Evolutionary conservation across 2,113 vertebrate genomes (phyloP), one percentile per base, ranked within the genome.

Genomic region (Pseudorectes ferrugineus): DNA sequence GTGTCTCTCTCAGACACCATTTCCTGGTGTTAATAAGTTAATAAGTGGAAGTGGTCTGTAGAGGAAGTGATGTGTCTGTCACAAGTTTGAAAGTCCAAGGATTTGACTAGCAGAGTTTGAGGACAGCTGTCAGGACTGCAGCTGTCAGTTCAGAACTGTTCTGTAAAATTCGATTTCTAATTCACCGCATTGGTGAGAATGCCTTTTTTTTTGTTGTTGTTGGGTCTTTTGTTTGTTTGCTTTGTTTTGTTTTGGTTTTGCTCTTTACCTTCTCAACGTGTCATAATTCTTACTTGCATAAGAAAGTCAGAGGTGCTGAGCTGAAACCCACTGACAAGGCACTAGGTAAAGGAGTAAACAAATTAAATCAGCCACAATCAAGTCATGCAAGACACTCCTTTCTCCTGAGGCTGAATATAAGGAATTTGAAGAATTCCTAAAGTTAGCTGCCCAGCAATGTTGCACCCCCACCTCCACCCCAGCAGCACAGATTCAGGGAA

Each of bases 51-150:
- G 93, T 92, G 49, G 81, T 92, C 68, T 88, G 58, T 6, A 33
- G 40, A 22, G 82, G 89, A 97, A 93, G 28, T 95, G 93, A 89
- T 79, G 71, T 61, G 66, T 92, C 66, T 73, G 42, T 94, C 94
- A 91, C 88, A 89, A 95, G 88, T 66, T 63, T 88, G 81, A 79
- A 59, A 77, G 63, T 17, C 88, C 28, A 28, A 62, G 58, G 46
- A 58, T 81, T 77, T 87, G 73, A 57, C 21, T 29, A n/a, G 57
- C 29, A 43, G 57, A 35, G 43, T 80, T 58, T 65, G 38, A 57
- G n/a, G 36, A 45, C 24, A 66, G 72, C 76, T 63, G 38, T 52
- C 43, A 59, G 48, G 22, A 52, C 46, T 51, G 48, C 43, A 84
- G 76, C 76, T 81, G 61, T 33, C 33, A 58, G 49, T 62, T 65